Percentiles rank a stretch among this genome's conserved stretches.
These are phyloP conservation scores for Hydropotes inermis DNA, from an alignment of 2,113 vertebrate genomes.

Conservation along the genomic window DNA sequence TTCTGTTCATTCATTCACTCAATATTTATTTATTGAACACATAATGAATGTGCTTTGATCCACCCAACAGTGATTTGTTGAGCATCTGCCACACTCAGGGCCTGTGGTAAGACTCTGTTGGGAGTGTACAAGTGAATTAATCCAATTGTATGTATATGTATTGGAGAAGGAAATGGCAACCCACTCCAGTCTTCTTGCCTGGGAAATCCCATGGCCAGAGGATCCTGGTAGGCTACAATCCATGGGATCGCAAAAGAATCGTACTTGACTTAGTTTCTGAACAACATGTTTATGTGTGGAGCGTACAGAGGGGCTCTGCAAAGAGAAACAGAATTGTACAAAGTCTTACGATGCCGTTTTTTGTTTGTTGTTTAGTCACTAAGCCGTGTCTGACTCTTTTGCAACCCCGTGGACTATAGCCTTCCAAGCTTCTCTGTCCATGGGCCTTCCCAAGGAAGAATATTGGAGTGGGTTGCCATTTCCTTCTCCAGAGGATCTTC, in stretches of 20 bases:
- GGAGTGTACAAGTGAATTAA: neutral
- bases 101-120: neutral
- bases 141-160: neutral
- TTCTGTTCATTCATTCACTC: neutral
- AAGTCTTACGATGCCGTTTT: neutral
- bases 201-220: neutral
- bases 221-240: neutral
- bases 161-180: neutral
- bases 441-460: neutral
- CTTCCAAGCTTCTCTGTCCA: neutral
- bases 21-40: neutral
- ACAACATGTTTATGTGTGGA: neutral
- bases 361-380: neutral
- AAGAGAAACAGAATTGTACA: neutral
- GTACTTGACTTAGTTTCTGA: neutral
- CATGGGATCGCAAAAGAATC: neutral
- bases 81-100: neutral
- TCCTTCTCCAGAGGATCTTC: neutral
- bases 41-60: neutral
- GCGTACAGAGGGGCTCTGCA: neutral
- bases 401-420: neutral
- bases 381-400: neutral
- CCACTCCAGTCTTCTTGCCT: neutral
- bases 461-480: neutral
- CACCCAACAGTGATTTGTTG: neutral